phyloP scores from a whole-genome alignment of 2,113 vertebrate genomes.

The Lagenorhynchus albirostris region DNA sequence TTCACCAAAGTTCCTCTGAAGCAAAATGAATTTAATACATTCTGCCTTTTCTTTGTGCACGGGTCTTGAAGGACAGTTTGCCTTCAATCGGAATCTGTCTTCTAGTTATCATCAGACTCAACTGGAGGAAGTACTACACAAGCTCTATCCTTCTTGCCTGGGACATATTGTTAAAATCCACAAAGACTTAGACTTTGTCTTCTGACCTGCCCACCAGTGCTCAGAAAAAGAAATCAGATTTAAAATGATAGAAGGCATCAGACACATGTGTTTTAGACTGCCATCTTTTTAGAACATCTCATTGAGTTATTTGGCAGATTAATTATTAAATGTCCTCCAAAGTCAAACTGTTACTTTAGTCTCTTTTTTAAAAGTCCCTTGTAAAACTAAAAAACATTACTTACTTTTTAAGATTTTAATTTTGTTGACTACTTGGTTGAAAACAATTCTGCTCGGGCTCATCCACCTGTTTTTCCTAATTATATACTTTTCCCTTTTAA shows the following conservation, averaged over 20 bases:
- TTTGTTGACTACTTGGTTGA: neutral
- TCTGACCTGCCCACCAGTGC: neutral
- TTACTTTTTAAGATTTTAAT: conserved; percentile 32
- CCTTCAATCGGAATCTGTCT: neutral
- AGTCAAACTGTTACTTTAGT: neutral
- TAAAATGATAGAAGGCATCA: neutral
- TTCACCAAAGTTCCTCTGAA: neutral
- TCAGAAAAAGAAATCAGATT: neutral
- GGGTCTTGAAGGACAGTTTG: neutral
- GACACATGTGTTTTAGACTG: neutral
- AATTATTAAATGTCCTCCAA: neutral
- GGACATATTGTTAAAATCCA: neutral
- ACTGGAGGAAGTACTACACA: neutral
- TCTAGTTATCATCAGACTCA: neutral
- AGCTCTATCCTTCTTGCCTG: neutral
- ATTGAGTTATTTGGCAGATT: neutral
- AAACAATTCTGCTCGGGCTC: neutral
- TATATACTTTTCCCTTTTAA: neutral
- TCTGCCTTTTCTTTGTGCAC: neutral
- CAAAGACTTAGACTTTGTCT: neutral
- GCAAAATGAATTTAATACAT: neutral
- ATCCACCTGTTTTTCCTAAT: conserved; percentile 13
- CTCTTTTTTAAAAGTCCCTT: neutral
- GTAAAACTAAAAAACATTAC: neutral
- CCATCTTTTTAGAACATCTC: neutral